Evolutionary conservation across 1,140 invertebrate genomes (phyloP).

Genomic region (Polypedilum pembai): DNA sequence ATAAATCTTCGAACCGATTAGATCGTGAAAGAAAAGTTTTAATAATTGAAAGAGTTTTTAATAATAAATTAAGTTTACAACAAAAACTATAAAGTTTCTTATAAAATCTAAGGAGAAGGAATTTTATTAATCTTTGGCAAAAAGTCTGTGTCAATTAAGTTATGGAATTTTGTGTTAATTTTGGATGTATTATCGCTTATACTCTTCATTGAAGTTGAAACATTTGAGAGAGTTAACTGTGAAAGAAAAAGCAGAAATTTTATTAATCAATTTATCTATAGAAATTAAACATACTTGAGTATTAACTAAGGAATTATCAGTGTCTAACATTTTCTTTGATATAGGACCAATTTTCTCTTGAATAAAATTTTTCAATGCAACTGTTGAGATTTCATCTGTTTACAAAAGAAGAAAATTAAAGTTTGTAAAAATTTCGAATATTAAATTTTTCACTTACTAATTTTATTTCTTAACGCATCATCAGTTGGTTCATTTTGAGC

Average conservation of each 20-base stretch:
- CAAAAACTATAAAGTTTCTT: too few species aligned
- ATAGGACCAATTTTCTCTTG: not conserved
- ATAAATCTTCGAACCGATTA: too few species aligned
- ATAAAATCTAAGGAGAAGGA: not conserved
- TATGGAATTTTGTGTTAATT: not conserved
- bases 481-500: not conserved
- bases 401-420: not conserved
- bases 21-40: too few species aligned
- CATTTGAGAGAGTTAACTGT: slow-evolving; percentile 16
- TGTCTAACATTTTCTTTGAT: not conserved
- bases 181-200: not conserved
- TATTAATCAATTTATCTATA: not conserved
- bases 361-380: not conserved
- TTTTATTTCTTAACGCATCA: not conserved
- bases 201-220: not conserved
- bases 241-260: not conserved
- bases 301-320: not conserved
- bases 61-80: too few species aligned
- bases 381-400: not conserved
- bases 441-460: not conserved
- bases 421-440: not conserved
- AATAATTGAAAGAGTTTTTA: too few species aligned
- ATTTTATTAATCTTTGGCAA: not conserved
- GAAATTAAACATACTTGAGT: not conserved
- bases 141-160: not conserved